Conservation (phyloP, 2,888 invertebrate genomes). For the Agonopterix heracliana region DNA sequence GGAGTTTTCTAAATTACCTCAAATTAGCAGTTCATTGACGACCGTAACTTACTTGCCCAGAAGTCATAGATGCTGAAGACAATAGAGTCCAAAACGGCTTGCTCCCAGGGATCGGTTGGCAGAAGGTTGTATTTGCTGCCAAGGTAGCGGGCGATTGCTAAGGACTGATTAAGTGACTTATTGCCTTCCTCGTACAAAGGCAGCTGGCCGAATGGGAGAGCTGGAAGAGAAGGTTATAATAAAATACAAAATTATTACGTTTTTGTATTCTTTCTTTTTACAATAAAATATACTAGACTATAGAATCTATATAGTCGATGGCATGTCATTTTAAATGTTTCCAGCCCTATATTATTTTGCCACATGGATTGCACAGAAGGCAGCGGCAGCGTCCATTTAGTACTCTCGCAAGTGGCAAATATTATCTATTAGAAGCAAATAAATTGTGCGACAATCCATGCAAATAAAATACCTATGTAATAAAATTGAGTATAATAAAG, state of each 20-base stretch:
- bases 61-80: constrained; percentile 45
- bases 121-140: constrained; percentile 43
- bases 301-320: too few relatives aligned
- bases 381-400: neutral
- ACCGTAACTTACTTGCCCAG: constrained; percentile 31
- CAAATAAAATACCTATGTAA: too few relatives aligned
- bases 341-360: too few relatives aligned
- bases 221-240: constrained; percentile 21
- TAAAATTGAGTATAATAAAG: neutral
- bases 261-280: too few relatives aligned
- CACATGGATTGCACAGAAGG: too few relatives aligned
- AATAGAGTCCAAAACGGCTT: constrained; percentile 29
- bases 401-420: neutral
- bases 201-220: constrained; percentile 47
- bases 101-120: constrained; percentile 31
- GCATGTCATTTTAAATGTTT: too few relatives aligned
- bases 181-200: constrained; percentile 55
- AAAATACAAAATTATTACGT: neutral
- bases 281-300: too few relatives aligned
- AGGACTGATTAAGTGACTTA: constrained; percentile 37
- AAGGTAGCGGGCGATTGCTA: constrained; percentile 47
- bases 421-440: too few relatives aligned
- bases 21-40: neutral
- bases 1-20: too few relatives aligned
- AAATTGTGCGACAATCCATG: too few relatives aligned